phyloP scores from a whole-genome alignment of 2,113 vertebrate species.

The Ammodytes dubius region DNA sequence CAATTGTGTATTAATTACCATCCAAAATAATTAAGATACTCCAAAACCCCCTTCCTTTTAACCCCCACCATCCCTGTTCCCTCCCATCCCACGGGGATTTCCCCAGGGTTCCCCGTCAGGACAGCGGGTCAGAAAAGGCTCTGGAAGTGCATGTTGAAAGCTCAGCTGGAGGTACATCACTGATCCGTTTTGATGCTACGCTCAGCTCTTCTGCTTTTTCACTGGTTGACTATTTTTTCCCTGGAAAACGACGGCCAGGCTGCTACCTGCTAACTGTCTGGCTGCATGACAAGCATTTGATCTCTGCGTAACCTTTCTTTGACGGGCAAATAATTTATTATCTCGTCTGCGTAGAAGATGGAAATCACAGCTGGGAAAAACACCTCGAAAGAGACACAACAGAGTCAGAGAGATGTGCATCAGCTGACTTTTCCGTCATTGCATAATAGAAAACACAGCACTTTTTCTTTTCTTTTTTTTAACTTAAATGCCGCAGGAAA shows the following conservation, averaged over 20 bases:
- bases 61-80: neutral
- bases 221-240: conserved; percentile 4
- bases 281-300: conserved; percentile 25
- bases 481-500: neutral
- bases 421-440: conserved; percentile 21
- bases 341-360: neutral
- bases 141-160: conserved; percentile 34
- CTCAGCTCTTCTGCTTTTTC: conserved; percentile 32
- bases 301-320: conserved; percentile 32
- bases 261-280: conserved; percentile 8
- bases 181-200: conserved; percentile 37
- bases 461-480: conserved; percentile 8
- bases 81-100: conserved; percentile 49
- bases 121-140: conserved; percentile 18
- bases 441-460: conserved; percentile 7
- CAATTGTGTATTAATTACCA: conserved; percentile 1
- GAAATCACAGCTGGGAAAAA: conserved; percentile 14
- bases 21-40: neutral
- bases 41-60: conserved; percentile 1
- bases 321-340: conserved; percentile 27
- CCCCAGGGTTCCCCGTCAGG: conserved; percentile 50
- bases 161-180: conserved; percentile 47
- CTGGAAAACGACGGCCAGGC: conserved; percentile 25
- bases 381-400: neutral
- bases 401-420: conserved; percentile 17